phyloP scores from a whole-genome alignment of 2,113 vertebrate species.

The Prietella phreatophila region DNA sequence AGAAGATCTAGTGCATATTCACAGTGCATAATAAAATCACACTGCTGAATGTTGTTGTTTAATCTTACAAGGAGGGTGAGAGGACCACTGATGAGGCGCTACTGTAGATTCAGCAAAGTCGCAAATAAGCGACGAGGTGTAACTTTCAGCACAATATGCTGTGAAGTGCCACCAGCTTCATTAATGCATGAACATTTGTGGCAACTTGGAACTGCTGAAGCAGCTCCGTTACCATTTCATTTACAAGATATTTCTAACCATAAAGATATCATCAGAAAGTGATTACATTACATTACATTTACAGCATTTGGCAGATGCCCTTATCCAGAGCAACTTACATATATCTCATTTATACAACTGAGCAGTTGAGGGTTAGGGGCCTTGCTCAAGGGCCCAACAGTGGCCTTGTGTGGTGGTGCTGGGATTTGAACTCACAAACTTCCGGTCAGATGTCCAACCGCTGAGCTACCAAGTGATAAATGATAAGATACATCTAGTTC shows the following conservation, averaged over 20 bases:
- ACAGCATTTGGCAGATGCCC: too few relatives aligned
- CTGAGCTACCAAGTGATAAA: too few relatives aligned
- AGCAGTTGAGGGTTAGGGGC: too few relatives aligned
- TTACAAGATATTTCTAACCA: neutral
- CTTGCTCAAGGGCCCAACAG: too few relatives aligned
- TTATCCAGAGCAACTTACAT: too few relatives aligned
- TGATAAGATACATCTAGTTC: neutral
- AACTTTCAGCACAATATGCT: neutral
- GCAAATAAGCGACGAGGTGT: conserved; percentile 10
- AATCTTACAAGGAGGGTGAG: conserved; percentile 3
- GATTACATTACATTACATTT: too few relatives aligned
- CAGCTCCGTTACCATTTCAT: neutral
- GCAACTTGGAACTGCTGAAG: neutral
- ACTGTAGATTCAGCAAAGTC: neutral
- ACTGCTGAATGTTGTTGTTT: neutral
- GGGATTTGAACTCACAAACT: too few relatives aligned
- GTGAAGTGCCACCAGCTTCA: neutral
- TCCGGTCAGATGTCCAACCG: too few relatives aligned
- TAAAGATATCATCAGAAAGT: neutral
- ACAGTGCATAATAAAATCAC: conserved; percentile 9
- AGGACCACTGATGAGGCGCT: neutral
- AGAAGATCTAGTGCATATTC: neutral
- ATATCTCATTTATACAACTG: too few relatives aligned
- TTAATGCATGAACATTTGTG: neutral
- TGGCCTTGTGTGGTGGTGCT: too few relatives aligned